Base-by-base conservation (phyloP, 2,797 vertebrate species). In the Cryptoblepharus egeriae region DNA sequence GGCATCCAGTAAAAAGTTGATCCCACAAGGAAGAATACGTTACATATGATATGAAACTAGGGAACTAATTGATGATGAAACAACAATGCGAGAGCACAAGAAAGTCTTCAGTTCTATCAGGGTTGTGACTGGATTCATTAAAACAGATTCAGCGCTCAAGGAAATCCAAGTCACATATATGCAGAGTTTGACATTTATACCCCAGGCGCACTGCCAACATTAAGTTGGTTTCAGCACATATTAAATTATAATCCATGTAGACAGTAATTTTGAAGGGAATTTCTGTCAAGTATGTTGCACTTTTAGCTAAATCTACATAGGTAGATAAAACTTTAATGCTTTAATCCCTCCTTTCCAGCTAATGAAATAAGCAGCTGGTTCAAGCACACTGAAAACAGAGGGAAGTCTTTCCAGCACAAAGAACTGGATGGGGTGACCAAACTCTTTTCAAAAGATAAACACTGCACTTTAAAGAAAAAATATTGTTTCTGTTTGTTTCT, bases 221-320 rank as follows among this genome's bases (percentile, higher is more conserved):
- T 73, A 80, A 85, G 89, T 89, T 88, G 81, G 13, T 89, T 84
- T 87, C 83, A 88, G 87, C 77, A 85, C 89, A 84, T 87, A 90
- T 92, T 93, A 93, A 90, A 93, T 90, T 80, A 80, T 87, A 90
- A 93, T 93, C 88, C 74, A 80, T n/a, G 39, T 52, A 91, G 88
- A 87, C 86, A 79, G 75, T 84, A 89, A 30, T 93, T 94, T 90
- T 91, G 83, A 88, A 91, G 85, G 35, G 80, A 85, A 77, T 37
- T 67, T 79, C 58, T 78, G 81, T 86, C 74, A 60, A 92, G 75
- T 77, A 90, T 91, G 84, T 85, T 92, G 78, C 68, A 68, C 81
- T 93, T 68, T 74, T 84, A 75, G 73, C 81, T 92, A 79, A 92
- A 92, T 83, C 78, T 84, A 75, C 82, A 71, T 79, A 81, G 90